These are phyloP conservation scores for Arbacia lixula DNA, from an alignment of 53 echinoderm and acorn worm species.

Conservation along the genomic window DNA sequence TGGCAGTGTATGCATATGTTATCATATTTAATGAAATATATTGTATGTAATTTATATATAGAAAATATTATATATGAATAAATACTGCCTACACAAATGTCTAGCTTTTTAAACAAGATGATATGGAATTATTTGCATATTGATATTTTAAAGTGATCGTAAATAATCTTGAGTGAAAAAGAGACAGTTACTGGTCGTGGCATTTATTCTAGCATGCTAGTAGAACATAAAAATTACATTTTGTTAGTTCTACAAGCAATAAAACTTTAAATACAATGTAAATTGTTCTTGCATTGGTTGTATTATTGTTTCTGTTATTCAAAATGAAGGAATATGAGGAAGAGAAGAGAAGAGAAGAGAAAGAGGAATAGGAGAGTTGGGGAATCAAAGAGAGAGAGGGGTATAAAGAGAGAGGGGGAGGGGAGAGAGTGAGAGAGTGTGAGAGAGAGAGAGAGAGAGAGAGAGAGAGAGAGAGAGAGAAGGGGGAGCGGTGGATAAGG, in stretches of 20 bases:
- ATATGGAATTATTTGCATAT: constrained; percentile 49
- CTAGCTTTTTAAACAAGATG: constrained; percentile 36
- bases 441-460: neutral
- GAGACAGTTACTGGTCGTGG: constrained; percentile 6
- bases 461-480: neutral
- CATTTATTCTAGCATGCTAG: constrained; percentile 57
- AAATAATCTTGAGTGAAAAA: neutral
- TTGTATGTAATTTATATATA: constrained; percentile 64
- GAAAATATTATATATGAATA: constrained; percentile 52
- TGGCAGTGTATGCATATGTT: constrained; percentile 34
- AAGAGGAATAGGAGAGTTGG: neutral
- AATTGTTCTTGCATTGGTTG: neutral
- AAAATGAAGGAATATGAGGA: too few relatives aligned
- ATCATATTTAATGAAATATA: constrained; percentile 57
- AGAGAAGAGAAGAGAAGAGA: neutral
- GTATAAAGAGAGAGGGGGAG: neutral
- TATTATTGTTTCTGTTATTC: too few relatives aligned
- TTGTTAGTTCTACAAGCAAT: constrained; percentile 65
- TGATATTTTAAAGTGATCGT: constrained; percentile 42
- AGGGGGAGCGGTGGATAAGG: neutral
- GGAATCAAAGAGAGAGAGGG: neutral
- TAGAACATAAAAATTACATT: constrained; percentile 51
- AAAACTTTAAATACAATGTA: constrained; percentile 42
- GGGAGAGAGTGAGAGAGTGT: neutral
- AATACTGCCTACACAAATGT: constrained; percentile 45